Evolutionary conservation across 2,113 vertebrate genomes (phyloP).

Genomic region (Nyctereutes procyonoides): DNA sequence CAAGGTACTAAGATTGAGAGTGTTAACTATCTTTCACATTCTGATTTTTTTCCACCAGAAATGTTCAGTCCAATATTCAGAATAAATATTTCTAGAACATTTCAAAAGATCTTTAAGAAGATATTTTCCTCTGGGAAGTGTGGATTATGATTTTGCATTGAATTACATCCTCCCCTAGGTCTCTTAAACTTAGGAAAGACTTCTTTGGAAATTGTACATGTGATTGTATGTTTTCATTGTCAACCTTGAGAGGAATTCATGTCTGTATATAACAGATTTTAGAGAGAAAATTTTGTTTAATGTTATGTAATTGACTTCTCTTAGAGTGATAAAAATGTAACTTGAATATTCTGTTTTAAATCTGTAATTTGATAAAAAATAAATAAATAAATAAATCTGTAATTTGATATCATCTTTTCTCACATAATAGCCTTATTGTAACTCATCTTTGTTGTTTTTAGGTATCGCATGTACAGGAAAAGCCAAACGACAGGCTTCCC

Average conservation of each 20-base stretch:
- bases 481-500: constrained; percentile 99
- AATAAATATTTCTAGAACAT: not conserved
- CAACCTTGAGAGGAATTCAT: not conserved
- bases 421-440: not conserved
- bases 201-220: not conserved
- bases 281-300: not conserved
- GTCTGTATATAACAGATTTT: not conserved
- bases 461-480: constrained; percentile 99
- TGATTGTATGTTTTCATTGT: not conserved
- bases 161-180: not conserved
- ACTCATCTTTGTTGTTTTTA: constrained; percentile 81
- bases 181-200: constrained; percentile 1
- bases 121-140: not conserved
- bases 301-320: not conserved
- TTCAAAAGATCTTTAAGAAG: not conserved
- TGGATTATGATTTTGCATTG: not conserved
- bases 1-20: not conserved
- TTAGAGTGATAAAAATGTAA: not conserved
- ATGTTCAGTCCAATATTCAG: not conserved
- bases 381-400: no score
- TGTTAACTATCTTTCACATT: not conserved
- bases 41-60: not conserved
- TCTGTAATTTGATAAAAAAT: not conserved
- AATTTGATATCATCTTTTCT: not conserved
- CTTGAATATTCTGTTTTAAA: constrained; percentile 23